Evolutionary conservation across 1,140 invertebrate species (phyloP).

Genomic region (Adelges cooleyi): DNA sequence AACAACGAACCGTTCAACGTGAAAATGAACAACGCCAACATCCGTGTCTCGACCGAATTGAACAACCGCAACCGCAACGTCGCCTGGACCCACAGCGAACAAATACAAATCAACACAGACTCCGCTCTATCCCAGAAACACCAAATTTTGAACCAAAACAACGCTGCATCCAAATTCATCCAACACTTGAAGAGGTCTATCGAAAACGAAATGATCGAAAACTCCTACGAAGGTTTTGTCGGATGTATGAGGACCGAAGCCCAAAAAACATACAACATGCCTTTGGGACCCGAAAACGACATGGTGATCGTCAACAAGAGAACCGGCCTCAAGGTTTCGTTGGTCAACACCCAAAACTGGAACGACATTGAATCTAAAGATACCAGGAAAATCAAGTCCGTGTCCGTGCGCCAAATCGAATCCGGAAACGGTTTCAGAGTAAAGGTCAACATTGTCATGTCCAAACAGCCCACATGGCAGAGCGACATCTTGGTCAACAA

Average conservation of each 20-base stretch:
- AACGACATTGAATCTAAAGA: too few relatives aligned
- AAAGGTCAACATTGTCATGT: not conserved
- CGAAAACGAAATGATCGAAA: not conserved
- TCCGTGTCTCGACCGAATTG: not conserved
- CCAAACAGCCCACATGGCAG: conserved; percentile 1
- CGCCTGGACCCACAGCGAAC: not conserved
- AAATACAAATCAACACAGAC: not conserved
- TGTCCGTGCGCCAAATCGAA: not conserved
- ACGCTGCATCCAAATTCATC: not conserved
- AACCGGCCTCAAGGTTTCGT: not conserved
- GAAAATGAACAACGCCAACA: not conserved
- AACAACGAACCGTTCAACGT: not conserved
- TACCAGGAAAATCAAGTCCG: not conserved
- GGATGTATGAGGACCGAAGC: not conserved
- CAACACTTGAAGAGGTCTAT: not conserved
- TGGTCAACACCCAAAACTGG: not conserved
- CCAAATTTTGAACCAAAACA: not conserved
- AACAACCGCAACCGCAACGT: not conserved
- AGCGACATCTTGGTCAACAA: not conserved
- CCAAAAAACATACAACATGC: not conserved
- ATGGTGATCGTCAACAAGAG: not conserved
- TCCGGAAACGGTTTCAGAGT: not conserved
- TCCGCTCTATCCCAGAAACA: too few relatives aligned
- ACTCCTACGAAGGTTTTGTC: not conserved
- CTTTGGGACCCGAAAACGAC: not conserved